Conservation (phyloP, 2,888 invertebrate genomes). For the Apamea crenata region DNA sequence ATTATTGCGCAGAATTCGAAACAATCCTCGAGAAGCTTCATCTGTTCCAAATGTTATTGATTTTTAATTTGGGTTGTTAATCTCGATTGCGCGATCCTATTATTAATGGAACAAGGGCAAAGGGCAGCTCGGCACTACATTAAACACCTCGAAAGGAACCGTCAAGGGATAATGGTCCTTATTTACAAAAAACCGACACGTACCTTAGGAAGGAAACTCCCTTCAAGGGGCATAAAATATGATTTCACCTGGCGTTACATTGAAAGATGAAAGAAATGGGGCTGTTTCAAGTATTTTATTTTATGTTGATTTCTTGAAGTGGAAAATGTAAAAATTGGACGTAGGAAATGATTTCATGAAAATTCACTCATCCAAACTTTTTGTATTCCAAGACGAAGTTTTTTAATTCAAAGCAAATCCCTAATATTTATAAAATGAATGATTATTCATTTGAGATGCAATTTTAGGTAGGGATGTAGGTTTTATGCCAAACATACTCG, state of each 20-base stretch:
- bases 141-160: slow-evolving; percentile 78
- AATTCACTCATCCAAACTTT: neutral
- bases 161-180: slow-evolving; percentile 79
- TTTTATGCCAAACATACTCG: neutral
- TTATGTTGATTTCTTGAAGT: slow-evolving; percentile 36
- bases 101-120: slow-evolving; percentile 83
- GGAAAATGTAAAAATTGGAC: neutral
- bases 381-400: neutral
- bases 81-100: slow-evolving; percentile 83
- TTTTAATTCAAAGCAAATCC: no score
- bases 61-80: slow-evolving; percentile 83
- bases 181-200: slow-evolving; percentile 78
- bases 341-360: slow-evolving; percentile 5
- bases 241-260: slow-evolving; percentile 47
- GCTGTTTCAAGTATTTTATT: slow-evolving; percentile 23
- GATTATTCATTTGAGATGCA: no score
- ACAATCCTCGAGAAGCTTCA: slow-evolving; percentile 21
- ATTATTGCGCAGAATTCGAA: slow-evolving; percentile 11
- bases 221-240: slow-evolving; percentile 60
- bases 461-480: neutral
- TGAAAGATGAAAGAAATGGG: slow-evolving; percentile 60
- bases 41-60: slow-evolving; percentile 74
- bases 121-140: slow-evolving; percentile 80
- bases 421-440: no score
- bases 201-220: slow-evolving; percentile 67